Conservation (phyloP, 1,140 invertebrate genomes). For the Hylaeus volcanicus region DNA sequence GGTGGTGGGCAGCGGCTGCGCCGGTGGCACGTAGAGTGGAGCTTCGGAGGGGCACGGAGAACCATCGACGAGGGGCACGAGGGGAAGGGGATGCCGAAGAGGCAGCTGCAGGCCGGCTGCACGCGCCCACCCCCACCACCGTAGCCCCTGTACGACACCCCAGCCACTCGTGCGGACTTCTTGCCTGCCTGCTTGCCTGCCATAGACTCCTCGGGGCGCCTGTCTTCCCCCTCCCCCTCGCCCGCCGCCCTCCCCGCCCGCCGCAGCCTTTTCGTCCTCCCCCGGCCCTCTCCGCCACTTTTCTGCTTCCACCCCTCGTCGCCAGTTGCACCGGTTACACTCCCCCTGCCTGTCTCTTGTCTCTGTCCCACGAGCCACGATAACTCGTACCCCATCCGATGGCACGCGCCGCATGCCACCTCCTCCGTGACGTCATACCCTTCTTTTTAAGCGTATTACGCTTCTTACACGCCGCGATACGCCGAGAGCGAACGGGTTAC, state of each 20-base stretch:
- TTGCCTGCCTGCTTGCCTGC: constrained; percentile 38
- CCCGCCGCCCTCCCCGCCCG: constrained; percentile 43
- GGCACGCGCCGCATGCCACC: constrained; percentile 76
- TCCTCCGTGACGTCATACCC: constrained; percentile 72
- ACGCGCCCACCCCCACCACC: constrained; percentile 79
- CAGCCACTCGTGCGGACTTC: constrained; percentile 65
- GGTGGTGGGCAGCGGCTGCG: constrained; percentile 65
- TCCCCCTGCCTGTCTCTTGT: constrained; percentile 22
- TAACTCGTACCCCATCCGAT: constrained; percentile 64
- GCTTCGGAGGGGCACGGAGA: constrained; percentile 42
- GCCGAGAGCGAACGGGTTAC: constrained; percentile 19
- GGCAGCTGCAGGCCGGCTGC: constrained; percentile 80
- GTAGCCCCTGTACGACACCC: constrained; percentile 62
- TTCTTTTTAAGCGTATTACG: constrained; percentile 66
- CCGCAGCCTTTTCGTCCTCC: neutral
- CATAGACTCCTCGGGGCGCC: constrained; percentile 59
- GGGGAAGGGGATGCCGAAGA: constrained; percentile 58
- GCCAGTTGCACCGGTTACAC: constrained; percentile 37
- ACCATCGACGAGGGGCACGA: constrained; percentile 18
- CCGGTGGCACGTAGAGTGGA: constrained; percentile 51
- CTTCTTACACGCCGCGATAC: constrained; percentile 57
- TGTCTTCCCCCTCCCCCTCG: constrained; percentile 60
- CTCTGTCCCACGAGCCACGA: constrained; percentile 47
- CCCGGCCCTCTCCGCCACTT: neutral
- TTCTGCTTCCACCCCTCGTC: constrained; percentile 11